phyloP scores from a whole-genome alignment of 2,888 invertebrate species.

The Stenodera caucasica region DNA sequence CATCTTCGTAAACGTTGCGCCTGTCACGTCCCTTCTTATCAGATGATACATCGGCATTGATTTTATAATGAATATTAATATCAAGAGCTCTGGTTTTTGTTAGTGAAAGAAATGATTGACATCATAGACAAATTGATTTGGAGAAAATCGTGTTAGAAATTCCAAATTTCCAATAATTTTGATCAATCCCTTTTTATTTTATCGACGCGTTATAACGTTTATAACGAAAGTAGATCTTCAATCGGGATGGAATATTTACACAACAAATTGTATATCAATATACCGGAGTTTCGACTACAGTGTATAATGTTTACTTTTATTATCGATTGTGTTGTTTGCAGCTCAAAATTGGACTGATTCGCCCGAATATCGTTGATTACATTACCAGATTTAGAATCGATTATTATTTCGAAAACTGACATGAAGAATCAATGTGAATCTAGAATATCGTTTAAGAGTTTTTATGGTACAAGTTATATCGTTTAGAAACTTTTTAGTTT shows the following conservation, averaged over 20 bases:
- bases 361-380: too few relatives aligned
- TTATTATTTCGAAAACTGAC: too few relatives aligned
- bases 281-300: not conserved
- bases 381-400: too few relatives aligned
- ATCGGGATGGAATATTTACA: not conserved
- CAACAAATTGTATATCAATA: conserved; percentile 3
- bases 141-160: too few relatives aligned
- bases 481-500: too few relatives aligned
- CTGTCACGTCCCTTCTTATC: not conserved
- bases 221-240: too few relatives aligned
- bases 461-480: too few relatives aligned
- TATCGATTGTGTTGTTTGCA: not conserved
- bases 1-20: not conserved
- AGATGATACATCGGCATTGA: not conserved
- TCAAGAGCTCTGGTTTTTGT: not conserved
- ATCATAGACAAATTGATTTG: not conserved
- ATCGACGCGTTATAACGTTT: not conserved
- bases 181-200: not conserved
- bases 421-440: too few relatives aligned
- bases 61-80: not conserved
- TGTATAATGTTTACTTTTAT: not conserved
- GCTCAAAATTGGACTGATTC: not conserved
- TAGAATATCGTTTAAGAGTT: too few relatives aligned
- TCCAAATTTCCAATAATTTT: not conserved
- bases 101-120: not conserved